These are phyloP conservation scores for Cancer borealis DNA, from an alignment of 2,888 invertebrate species.

Conservation along the genomic window DNA sequence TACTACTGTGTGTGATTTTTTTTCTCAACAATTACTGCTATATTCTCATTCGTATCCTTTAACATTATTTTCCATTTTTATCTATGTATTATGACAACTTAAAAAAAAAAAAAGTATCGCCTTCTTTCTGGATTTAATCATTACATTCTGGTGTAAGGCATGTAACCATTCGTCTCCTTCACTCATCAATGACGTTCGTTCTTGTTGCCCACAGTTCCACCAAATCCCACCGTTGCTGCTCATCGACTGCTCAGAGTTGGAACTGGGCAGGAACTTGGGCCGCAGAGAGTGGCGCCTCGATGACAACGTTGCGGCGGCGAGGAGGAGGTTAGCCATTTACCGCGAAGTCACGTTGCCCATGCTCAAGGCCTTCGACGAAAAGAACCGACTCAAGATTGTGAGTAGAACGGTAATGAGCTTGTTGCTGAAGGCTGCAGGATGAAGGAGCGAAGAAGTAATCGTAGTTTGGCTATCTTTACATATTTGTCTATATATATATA, in stretches of 20 bases:
- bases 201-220: conserved; percentile 84
- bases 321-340: conserved; percentile 91
- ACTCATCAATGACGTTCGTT: background rate
- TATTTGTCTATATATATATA: too few relatives aligned
- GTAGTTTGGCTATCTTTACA: too few relatives aligned
- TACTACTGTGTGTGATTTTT: too few relatives aligned
- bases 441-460: background rate
- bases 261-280: conserved; percentile 85
- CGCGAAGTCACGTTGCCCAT: conserved; percentile 92
- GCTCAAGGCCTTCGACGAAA: conserved; percentile 91
- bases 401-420: conserved; percentile 80
- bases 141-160: too few relatives aligned
- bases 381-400: conserved; percentile 91
- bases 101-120: background rate
- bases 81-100: background rate
- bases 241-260: conserved; percentile 94
- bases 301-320: conserved; percentile 92
- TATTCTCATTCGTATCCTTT: too few relatives aligned
- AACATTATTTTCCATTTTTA: background rate
- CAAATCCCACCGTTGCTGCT: conserved; percentile 90
- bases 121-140: background rate
- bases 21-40: too few relatives aligned
- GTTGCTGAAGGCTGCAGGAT: background rate
- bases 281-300: conserved; percentile 85
- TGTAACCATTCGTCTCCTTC: background rate